These are phyloP conservation scores for Anguilla pacifica DNA, from an alignment of 2,797 vertebrate species.

Conservation along the genomic window DNA sequence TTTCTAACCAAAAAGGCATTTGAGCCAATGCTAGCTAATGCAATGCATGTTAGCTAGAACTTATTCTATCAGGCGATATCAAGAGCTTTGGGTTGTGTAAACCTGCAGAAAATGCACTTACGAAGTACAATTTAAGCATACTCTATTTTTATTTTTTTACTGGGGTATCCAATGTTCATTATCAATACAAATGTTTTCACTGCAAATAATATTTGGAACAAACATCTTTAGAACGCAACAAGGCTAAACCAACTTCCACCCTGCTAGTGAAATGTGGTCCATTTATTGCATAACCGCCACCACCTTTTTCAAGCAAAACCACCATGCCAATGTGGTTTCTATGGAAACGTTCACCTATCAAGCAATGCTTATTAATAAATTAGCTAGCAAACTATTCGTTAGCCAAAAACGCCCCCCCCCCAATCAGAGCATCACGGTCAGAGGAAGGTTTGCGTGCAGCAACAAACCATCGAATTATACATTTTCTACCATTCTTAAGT, in stretches of 20 bases:
- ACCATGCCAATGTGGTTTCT: constrained; percentile 68
- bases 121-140: neutral
- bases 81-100: neutral
- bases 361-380: neutral
- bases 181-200: neutral
- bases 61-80: neutral
- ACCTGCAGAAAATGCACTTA: neutral
- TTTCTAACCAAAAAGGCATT: too few relatives aligned
- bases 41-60: too few relatives aligned
- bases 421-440: neutral
- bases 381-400: neutral
- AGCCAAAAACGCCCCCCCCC: neutral
- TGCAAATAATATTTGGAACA: neutral
- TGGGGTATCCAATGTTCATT: neutral
- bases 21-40: too few relatives aligned
- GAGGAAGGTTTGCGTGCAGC: neutral
- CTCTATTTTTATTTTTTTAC: neutral
- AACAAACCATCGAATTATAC: neutral
- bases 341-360: constrained; percentile 64
- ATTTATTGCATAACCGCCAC: constrained; percentile 15
- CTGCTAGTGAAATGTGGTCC: neutral
- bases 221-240: neutral
- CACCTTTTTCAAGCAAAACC: constrained; percentile 55
- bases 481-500: neutral
- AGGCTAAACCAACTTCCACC: neutral